Conservation (phyloP, 2,113 vertebrate species). For the Saccopteryx leptura region DNA sequence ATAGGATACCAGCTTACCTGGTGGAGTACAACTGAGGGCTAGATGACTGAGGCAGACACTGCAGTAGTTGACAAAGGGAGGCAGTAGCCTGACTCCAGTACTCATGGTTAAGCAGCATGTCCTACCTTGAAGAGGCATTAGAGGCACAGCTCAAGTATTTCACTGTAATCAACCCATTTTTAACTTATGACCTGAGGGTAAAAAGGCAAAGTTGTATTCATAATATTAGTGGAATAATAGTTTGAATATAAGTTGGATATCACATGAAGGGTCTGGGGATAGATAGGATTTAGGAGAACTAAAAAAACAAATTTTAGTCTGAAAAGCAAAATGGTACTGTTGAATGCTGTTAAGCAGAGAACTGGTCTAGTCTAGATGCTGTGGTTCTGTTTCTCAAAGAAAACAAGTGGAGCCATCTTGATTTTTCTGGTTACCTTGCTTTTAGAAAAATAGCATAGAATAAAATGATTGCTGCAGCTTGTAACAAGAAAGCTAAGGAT, state of each 20-base stretch:
- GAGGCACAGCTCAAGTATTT: not conserved
- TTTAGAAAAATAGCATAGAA: not conserved
- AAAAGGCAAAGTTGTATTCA: slow-evolving; percentile 32
- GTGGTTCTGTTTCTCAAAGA: slow-evolving; percentile 17
- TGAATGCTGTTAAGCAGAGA: slow-evolving; percentile 8
- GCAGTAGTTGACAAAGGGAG: not conserved
- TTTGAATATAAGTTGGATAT: not conserved
- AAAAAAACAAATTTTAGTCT: slow-evolving; percentile 50
- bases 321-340: not conserved
- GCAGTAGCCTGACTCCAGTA: not conserved
- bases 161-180: not conserved
- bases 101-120: not conserved
- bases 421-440: not conserved
- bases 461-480: not conserved
- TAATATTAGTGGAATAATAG: not conserved
- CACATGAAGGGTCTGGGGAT: not conserved
- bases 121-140: not conserved
- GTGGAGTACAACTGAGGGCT: not conserved
- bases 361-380: not conserved
- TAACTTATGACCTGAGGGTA: not conserved
- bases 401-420: slow-evolving; percentile 5
- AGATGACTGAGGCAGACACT: not conserved
- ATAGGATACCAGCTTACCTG: not conserved
- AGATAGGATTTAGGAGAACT: not conserved
- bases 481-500: not conserved